phyloP scores from a whole-genome alignment of 2,888 invertebrate genomes.

The Phoenoteleia sp. region DNA sequence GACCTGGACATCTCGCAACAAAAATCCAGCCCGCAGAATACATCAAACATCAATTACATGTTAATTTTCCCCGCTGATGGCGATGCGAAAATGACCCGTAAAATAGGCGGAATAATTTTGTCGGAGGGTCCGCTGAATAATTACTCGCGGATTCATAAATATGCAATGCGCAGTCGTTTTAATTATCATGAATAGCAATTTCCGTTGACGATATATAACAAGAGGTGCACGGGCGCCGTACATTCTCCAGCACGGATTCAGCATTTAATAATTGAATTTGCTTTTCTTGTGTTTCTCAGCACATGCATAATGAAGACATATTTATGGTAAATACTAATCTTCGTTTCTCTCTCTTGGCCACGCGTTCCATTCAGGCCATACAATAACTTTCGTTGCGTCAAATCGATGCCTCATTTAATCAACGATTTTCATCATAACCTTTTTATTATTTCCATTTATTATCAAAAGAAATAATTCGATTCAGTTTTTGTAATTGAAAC shows the following conservation, averaged over 20 bases:
- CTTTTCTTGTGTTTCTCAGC: constrained; percentile 62
- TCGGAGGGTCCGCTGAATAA: constrained; percentile 79
- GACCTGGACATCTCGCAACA: too few species aligned
- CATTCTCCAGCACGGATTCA: constrained; percentile 60
- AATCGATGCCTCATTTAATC: constrained; percentile 26
- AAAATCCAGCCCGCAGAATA: too few species aligned
- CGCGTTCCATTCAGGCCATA: constrained; percentile 34
- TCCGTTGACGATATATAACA: constrained; percentile 61
- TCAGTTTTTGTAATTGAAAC: not conserved
- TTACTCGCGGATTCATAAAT: constrained; percentile 80
- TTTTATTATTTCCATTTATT: constrained; percentile 35
- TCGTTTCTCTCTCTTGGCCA: constrained; percentile 33
- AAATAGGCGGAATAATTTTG: constrained; percentile 79
- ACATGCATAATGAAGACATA: constrained; percentile 34
- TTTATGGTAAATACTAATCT: constrained; percentile 61
- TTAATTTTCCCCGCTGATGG: constrained; percentile 56
- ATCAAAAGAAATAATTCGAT: constrained; percentile 15
- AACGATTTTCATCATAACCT: constrained; percentile 36
- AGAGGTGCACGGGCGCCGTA: constrained; percentile 10
- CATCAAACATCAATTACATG: constrained; percentile 64
- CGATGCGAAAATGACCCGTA: constrained; percentile 72
- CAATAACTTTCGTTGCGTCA: constrained; percentile 21
- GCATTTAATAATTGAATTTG: constrained; percentile 69
- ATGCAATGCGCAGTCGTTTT: constrained; percentile 79
- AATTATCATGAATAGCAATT: constrained; percentile 82